phyloP scores from a whole-genome alignment of 2,888 invertebrate genomes.

The Disparrhopalites patrizii region DNA sequence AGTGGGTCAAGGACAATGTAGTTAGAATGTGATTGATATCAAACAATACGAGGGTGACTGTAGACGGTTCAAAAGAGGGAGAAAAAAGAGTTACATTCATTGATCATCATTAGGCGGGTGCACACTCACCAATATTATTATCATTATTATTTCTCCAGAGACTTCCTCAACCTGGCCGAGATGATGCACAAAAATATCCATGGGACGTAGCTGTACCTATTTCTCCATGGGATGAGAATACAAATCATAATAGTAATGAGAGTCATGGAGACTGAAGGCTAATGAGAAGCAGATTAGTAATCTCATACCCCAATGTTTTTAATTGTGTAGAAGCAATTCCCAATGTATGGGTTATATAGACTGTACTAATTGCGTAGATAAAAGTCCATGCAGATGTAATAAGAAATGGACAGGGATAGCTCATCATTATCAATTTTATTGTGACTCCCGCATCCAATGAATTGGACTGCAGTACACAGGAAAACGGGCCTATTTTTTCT shows the following conservation, averaged over 20 bases:
- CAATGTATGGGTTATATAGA: too few species aligned
- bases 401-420: too few species aligned
- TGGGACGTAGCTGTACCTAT: too few species aligned
- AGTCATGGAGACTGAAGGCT: too few species aligned
- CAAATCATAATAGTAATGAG: too few species aligned
- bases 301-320: too few species aligned
- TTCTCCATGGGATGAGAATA: too few species aligned
- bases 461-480: background rate
- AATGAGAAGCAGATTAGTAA: too few species aligned
- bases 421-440: constrained; percentile 28
- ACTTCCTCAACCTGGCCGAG: too few species aligned
- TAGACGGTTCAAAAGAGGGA: background rate
- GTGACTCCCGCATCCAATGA: constrained; percentile 4
- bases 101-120: constrained; percentile 27
- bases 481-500: background rate
- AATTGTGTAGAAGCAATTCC: too few species aligned
- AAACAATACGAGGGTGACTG: constrained; percentile 14
- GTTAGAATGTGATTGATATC: constrained; percentile 15
- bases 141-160: background rate
- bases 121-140: constrained; percentile 2
- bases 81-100: constrained; percentile 1
- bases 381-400: constrained; percentile 23
- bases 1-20: constrained; percentile 24
- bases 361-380: too few species aligned
- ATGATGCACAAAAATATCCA: too few species aligned